Evolutionary conservation across 2,113 vertebrate species (phyloP), one percentile per base, ranked within the genome.

Genomic region (Gobius niger): DNA sequence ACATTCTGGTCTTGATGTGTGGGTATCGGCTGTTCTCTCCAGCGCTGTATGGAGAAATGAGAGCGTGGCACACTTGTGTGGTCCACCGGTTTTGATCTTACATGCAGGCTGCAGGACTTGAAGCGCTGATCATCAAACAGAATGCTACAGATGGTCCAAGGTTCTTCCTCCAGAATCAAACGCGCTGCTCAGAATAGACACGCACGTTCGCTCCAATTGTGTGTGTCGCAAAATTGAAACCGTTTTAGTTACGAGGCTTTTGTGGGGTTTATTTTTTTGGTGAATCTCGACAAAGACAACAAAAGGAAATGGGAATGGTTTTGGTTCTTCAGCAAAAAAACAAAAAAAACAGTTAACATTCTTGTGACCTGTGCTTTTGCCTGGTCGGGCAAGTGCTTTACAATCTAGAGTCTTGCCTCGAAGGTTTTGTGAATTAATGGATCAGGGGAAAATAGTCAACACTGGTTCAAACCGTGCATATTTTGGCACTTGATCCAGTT

Each of bases 121-220:
- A 67, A 81, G 76, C 63, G 13, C 41, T 10, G 62, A 44, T 67
- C 75, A 81, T 83, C 77, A 89, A 84, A 80, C 67, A 67, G 76
- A 85, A 85, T 78, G 51, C 47, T 44, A 42, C 74, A 83, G 72
- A 72, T 41, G 67, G 65, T 68, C 59, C 59, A 61, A 42, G 47
- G 67, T 68, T 68, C 59, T 77, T 81, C 75, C 15, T 62, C 7
- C 15, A 71, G 74, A 65, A 52, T 68, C 19, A 60, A 71, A 68
- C 57, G 12, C 49, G 57, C 62, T 67, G 47, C 64, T 72, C 46
- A 41, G 10, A 67, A 49, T 47, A 67, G 65, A 57, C 56, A 63
- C 15, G 40, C 63, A n/a, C 63, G 24, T 4, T 64, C 40, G 41
- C 47, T 59, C 56, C 61, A 64, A 54, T 56, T 65, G 49, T 57